These are phyloP conservation scores for Pitta sordida DNA, from an alignment of 2,113 vertebrate species.

Conservation along the genomic window DNA sequence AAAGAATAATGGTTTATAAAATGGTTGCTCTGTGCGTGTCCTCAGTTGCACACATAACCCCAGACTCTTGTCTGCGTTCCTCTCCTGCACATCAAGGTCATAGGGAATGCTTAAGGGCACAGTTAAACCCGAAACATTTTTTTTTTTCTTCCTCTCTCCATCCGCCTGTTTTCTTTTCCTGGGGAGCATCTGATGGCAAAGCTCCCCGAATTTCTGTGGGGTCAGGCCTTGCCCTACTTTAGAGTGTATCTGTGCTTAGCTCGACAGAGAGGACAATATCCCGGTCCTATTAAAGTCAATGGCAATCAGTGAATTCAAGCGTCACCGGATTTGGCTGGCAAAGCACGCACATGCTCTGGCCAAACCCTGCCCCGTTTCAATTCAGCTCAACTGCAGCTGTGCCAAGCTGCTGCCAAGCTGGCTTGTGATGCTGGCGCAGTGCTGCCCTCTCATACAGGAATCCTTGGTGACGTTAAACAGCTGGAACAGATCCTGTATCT, in stretches of 20 bases:
- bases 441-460: neutral
- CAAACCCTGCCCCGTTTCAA: neutral
- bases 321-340: constrained; percentile 12
- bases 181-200: neutral
- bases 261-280: neutral
- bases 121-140: neutral
- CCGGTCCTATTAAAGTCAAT: neutral
- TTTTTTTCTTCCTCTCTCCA: neutral
- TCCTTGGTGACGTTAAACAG: constrained; percentile 16
- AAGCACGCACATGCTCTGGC: neutral
- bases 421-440: neutral
- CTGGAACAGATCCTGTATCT: constrained; percentile 8
- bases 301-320: neutral
- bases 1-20: neutral
- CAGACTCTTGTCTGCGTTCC: neutral
- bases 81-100: neutral
- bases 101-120: neutral
- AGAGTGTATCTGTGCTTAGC: neutral
- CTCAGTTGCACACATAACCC: neutral
- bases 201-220: neutral
- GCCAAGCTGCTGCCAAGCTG: neutral
- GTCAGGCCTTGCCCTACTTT: neutral
- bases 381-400: neutral
- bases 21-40: neutral
- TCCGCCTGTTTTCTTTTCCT: neutral